These are phyloP conservation scores for Sussaba pulchella DNA, from an alignment of 2,888 invertebrate genomes.

Conservation along the genomic window DNA sequence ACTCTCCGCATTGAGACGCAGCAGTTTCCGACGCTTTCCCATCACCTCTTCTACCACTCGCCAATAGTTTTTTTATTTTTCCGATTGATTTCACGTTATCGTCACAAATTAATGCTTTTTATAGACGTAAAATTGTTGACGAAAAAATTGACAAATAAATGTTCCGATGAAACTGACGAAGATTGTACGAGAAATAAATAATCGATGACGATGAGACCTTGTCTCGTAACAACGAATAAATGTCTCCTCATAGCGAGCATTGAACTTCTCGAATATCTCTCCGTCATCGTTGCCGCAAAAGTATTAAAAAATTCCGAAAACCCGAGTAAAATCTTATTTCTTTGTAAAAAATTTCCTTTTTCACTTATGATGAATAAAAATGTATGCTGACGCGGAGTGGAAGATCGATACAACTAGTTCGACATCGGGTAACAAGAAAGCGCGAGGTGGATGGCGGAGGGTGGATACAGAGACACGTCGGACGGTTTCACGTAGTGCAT, in stretches of 20 bases:
- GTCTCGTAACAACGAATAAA: too few relatives aligned
- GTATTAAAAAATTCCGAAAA: too few relatives aligned
- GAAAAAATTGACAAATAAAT: too few relatives aligned
- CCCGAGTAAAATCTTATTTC: background rate
- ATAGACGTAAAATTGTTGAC: too few relatives aligned
- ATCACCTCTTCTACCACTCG: background rate
- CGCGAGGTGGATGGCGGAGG: background rate
- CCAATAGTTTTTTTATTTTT: background rate
- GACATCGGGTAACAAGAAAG: conserved; percentile 23
- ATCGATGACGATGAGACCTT: too few relatives aligned
- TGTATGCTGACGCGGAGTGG: conserved; percentile 11
- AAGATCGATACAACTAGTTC: conserved; percentile 28
- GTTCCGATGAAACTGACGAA: too few relatives aligned
- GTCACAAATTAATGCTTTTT: background rate
- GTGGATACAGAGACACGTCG: conserved; percentile 8
- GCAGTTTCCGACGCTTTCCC: conserved; percentile 18
- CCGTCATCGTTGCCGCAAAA: too few relatives aligned
- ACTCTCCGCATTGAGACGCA: conserved; percentile 8
- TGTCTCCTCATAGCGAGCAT: too few relatives aligned
- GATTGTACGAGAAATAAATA: too few relatives aligned
- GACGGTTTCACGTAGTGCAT: conserved; percentile 28
- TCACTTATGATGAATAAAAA: conserved; percentile 10
- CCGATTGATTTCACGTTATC: background rate
- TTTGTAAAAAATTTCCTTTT: background rate
- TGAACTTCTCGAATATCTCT: too few relatives aligned